phyloP scores from a whole-genome alignment of 2,888 invertebrate species.

The Spisula solida region DNA sequence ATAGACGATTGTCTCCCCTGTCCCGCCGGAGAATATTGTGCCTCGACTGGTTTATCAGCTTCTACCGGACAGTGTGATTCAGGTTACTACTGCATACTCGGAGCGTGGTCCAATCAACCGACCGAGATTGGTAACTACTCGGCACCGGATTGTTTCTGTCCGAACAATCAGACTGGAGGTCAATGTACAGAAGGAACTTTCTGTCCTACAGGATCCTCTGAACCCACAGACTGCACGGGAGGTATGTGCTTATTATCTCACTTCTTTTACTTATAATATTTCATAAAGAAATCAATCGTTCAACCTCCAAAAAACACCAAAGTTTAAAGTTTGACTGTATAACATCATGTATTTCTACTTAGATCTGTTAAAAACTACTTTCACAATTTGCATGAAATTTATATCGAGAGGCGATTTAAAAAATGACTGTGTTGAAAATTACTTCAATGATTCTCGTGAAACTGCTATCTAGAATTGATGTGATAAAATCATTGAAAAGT shows the following conservation, averaged over 20 bases:
- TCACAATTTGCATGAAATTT: no score
- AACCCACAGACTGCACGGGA: slow-evolving; percentile 81
- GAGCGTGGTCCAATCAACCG: slow-evolving; percentile 83
- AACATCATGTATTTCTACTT: no score
- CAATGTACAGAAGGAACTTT: slow-evolving; percentile 83
- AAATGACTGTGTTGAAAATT: no score
- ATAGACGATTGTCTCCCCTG: slow-evolving; percentile 83
- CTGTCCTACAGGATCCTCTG: slow-evolving; percentile 84
- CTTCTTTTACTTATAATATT: no score
- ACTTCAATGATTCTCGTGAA: no score
- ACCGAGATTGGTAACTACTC: slow-evolving; percentile 82
- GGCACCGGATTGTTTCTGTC: slow-evolving; percentile 81
- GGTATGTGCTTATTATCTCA: slow-evolving; percentile 73
- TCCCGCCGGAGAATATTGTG: slow-evolving; percentile 84
- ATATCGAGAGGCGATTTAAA: no score
- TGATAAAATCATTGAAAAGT: no score
- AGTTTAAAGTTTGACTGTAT: no score
- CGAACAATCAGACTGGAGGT: slow-evolving; percentile 83
- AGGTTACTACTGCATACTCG: slow-evolving; percentile 86
- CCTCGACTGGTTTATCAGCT: slow-evolving; percentile 76
- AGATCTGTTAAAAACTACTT: no score
- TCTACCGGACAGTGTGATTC: slow-evolving; percentile 80
- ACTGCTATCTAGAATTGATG: no score
- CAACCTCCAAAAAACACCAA: no score
- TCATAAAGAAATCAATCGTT: no score